These are phyloP conservation scores for Zophobas atratus DNA, from an alignment of 1,140 invertebrate genomes.

Conservation along the genomic window DNA sequence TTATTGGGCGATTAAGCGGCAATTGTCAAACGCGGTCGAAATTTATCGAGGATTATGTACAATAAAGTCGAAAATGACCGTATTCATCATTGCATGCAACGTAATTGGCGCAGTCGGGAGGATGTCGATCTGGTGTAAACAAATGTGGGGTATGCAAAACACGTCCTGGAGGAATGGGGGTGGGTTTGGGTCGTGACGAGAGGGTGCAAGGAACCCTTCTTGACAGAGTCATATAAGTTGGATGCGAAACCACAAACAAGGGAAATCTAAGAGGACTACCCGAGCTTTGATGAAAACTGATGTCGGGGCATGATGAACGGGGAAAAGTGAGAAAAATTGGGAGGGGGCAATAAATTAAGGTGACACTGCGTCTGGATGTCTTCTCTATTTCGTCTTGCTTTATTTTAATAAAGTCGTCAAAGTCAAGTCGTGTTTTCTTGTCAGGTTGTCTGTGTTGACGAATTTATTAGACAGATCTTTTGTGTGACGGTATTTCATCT, in stretches of 20 bases:
- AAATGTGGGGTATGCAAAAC: slow-evolving; percentile 1
- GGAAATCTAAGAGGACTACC: not conserved
- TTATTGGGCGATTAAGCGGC: not conserved
- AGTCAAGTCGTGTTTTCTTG: too few species aligned
- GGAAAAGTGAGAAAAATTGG: slow-evolving; percentile 10
- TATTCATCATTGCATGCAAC: not conserved
- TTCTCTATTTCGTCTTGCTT: too few species aligned
- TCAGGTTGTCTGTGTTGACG: too few species aligned
- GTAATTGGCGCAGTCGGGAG: too few species aligned
- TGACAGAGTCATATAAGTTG: slow-evolving; percentile 22
- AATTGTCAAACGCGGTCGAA: not conserved
- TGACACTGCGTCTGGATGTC: too few species aligned
- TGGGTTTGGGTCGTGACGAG: not conserved
- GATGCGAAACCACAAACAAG: slow-evolving; percentile 1
- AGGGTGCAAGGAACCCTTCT: not conserved
- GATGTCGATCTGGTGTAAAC: too few species aligned
- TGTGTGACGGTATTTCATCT: too few species aligned
- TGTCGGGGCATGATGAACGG: not conserved
- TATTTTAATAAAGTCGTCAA: too few species aligned
- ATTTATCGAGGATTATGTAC: not conserved
- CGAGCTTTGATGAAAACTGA: slow-evolving; percentile 4
- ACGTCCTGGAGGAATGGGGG: not conserved
- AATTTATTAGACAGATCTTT: too few species aligned
- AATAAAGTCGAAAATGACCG: not conserved
- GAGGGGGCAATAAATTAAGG: not conserved